Base-by-base conservation (phyloP, 2,797 vertebrate species). In the Leptoclinus maculatus region DNA sequence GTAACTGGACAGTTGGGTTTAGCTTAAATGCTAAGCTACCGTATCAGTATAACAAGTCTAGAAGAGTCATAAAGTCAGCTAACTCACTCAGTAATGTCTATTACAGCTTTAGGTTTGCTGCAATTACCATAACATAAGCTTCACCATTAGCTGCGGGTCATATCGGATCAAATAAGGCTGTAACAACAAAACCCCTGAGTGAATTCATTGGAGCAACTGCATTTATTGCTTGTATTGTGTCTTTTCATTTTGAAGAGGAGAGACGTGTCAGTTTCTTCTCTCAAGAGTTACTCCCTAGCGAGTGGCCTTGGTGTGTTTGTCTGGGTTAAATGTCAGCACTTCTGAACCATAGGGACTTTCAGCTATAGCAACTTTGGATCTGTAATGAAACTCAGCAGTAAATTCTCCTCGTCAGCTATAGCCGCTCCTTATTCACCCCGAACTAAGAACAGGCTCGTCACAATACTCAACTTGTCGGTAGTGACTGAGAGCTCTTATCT, bases 381-480 rank as follows among this genome's bases (percentile, higher is more conserved):
- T 71, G 6, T 32, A 51, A 62, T n/a, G 39, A 84, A 83, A 69
- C 71, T 66, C 78, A 74, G 82, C 83, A 78, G 74, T 84, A 82
- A 91, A 89, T 89, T 79, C 66, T 68, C 59, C 71, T 29, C 0
- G 74, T 91, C 75, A 88, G 89, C 88, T 51, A 59, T 47, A 53
- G 60, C 79, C 76, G 34, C 51, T n/a, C 29, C 68, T 78, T 74
- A 87, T 88, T 91, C 83, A 87, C 80, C 27, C 66, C 83, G 75
- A 83, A 82, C 67, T 77, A 60, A 80, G 84, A 76, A 76, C 66
- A 38, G 79, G 43, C 80, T 86, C 76, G 64, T 78, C 88, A 93
- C 92, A 94, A 92, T 93, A 90, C 92, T 78, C 74, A 74, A 78
- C 86, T 91, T 94, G 91, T 94, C 83, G 81, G 85, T 71, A 60